Evolutionary conservation across 2,113 vertebrate species (phyloP), one percentile per base, ranked within the genome.

Genomic region (Cygnus atratus): DNA sequence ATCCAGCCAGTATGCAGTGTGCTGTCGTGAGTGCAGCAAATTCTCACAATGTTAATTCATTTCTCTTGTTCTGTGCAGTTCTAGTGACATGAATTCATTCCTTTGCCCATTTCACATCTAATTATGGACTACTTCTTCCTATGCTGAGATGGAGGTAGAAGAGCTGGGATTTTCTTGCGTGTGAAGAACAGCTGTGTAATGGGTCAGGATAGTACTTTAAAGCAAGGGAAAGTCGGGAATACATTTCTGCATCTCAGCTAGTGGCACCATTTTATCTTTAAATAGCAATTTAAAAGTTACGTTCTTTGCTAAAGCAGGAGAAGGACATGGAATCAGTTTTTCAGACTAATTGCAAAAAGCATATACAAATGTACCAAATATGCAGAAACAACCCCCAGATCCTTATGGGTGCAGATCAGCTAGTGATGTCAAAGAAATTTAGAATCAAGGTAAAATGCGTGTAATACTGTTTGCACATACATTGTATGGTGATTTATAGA

Each of bases 1-100:
- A 59, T 93, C 95, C 66, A 77, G 33, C 18, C 52, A 43, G 54
- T 82, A 57, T 95, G 61, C 78, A 92, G 87, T 93, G 96, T 95
- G 66, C 68, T 90, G 78, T 74, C 74, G 88, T 52, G 85, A 93
- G 46, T 75, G 59, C 41, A 94, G 54, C 43, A 88, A 96, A 85
- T 76, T 76, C 31, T 79, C 78, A 77, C 70, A 46, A 63, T 48
- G 63, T 74, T 92, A 88, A 93, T 83, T 77, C 4, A 67, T 90
- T 78, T 90, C 48, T 84, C 74, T 46, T 68, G 33, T 75, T 95
- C 33, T 86, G 17, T 90, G 61, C 50, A 39, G 39, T 67, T 89
- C 16, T 11, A 76, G 72, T 96, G 95, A 74, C 55, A 71, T 92
- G 61, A 89, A 91, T 95, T 66, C 48, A 79, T 89, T 84, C 61